A percentile compares a stretch with the other conserved stretches of the same genome.
These are phyloP conservation scores for Sphaerophoria taeniata DNA, from an alignment of 2,888 invertebrate species.

Conservation along the genomic window DNA sequence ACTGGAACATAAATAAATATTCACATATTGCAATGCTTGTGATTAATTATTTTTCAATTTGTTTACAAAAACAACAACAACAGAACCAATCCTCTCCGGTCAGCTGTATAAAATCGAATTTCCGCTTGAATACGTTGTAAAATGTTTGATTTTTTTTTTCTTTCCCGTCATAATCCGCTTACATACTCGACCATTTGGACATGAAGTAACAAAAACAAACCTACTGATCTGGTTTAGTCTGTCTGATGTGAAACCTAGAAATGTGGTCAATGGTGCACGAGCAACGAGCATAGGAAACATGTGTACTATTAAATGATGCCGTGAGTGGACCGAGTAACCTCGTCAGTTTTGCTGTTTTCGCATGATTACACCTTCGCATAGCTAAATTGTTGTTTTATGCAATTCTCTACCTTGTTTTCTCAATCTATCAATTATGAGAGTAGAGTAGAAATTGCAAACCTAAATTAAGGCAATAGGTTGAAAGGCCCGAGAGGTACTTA, in stretches of 20 bases:
- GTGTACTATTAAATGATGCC: constrained; percentile 48
- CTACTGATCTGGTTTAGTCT: constrained; percentile 27
- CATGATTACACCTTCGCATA: constrained; percentile 24
- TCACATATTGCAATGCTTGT: constrained; percentile 18
- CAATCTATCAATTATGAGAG: too few relatives aligned
- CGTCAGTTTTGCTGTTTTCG: neutral
- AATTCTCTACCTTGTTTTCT: too few relatives aligned
- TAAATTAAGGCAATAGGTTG: too few relatives aligned
- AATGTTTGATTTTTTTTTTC: constrained; percentile 41
- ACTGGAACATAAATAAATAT: constrained; percentile 35
- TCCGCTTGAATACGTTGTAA: constrained; percentile 45
- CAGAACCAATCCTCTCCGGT: constrained; percentile 27
- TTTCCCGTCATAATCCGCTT: constrained; percentile 27
- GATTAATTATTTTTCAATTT: constrained; percentile 56
- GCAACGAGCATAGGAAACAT: constrained; percentile 35
- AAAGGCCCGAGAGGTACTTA: too few relatives aligned
- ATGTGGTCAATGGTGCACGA: constrained; percentile 42
- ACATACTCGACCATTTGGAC: neutral
- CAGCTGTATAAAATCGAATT: constrained; percentile 55
- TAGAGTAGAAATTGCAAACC: too few relatives aligned
- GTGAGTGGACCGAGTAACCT: constrained; percentile 14
- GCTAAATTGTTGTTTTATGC: constrained; percentile 19
- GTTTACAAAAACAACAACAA: constrained; percentile 6
- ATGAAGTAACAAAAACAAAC: constrained; percentile 21
- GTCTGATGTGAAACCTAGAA: constrained; percentile 36